Evolutionary conservation across 2,797 vertebrate genomes (phyloP), one percentile per base, ranked within the genome.

Genomic region (Lutjanus campechanus): DNA sequence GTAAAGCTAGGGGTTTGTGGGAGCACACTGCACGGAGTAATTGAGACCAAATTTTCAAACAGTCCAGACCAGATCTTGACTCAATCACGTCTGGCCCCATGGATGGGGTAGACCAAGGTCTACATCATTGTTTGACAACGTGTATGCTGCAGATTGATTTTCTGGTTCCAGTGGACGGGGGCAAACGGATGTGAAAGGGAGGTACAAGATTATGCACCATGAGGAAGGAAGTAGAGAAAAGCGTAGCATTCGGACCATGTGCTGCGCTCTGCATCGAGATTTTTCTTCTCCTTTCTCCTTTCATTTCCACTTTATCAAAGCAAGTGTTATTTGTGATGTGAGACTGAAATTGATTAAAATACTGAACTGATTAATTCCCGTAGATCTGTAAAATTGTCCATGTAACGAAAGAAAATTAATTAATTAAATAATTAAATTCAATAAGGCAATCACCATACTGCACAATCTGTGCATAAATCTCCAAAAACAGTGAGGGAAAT

Each of bases 41-140:
- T 85, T 92, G 90, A 93, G 91, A 93, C 79, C 73, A 84, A 89
- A 92, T 91, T 95, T 93, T 89, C 81, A 90, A 88, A 90, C 84
- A 85, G 79, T 64, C 76, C 77, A 87, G 79, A 91, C 86, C 84
- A 91, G 86, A 91, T 93, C 90, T 93, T 91, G 89, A 93, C 85
- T 91, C 84, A 95, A 92, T 93, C 88, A 90, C 1, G 58, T 78
- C 80, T 80, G 90, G 88, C 85, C 86, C 77, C 85, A 63, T 74
- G 85, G 69, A 90, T 85, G 78, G 88, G 81, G 83, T 82, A 85
- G 88, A 88, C 69, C 66, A 20, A 80, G 78, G 82, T 88, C 86
- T 85, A 90, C 83, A 85, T 91, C 88, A 84, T 85, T 92, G 89
- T 91, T 92, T 90, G 87, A 92, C 90, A 91, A 80, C 44, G 74